Evolutionary conservation across 37 sponge, comb jelly and placozoan species (phyloP), one percentile per base, ranked within the genome.

Genomic region (Theonella swinhoei): DNA sequence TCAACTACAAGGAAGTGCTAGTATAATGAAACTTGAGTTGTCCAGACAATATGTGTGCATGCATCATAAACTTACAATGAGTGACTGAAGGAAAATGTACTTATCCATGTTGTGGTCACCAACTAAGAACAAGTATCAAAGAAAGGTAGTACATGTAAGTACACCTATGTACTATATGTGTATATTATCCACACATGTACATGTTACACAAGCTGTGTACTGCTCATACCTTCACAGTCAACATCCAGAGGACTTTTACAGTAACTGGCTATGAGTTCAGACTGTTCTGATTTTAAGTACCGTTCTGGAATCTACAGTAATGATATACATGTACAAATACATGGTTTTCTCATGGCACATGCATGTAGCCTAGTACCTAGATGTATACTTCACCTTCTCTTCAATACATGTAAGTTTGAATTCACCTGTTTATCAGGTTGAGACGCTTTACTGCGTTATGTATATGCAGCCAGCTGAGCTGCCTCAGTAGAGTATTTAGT

Each of bases 61-160:
- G n/a, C n/a, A n/a, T n/a, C 19, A 40, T 19, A 74, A 14, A 81
- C 82, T 70, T 24, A 81, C 76, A 20, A 84, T 75, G 24, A 84
- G 69, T 28, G 84, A 84, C 26, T 84, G 84, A 35, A 84, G 76
- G 24, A 84, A 38, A 1, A 84, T 47, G 76, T 76, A 75, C 42
- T 23, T 33, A 9, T 84, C 68, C 1, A 25, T 14, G 22, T 75
- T 31, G 75, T 74, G 3, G 24, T 65, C 76, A 30, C 62, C 39
- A 24, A 28, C n/a, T 14, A 20, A 7, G 30, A 20, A 5, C 7
- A 7, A 65, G 30, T 7, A 65, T 26, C 66, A 47, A 14, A 14
- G 7, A 14, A 47, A 47, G 54, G 54, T 47, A 17, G 54, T 17
- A 14, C 54, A 47, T 47, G 54, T 14, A 47, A 47, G 54, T 47